Evolutionary conservation across 2,888 invertebrate genomes (phyloP).

Genomic region (Autographa pulchrina): DNA sequence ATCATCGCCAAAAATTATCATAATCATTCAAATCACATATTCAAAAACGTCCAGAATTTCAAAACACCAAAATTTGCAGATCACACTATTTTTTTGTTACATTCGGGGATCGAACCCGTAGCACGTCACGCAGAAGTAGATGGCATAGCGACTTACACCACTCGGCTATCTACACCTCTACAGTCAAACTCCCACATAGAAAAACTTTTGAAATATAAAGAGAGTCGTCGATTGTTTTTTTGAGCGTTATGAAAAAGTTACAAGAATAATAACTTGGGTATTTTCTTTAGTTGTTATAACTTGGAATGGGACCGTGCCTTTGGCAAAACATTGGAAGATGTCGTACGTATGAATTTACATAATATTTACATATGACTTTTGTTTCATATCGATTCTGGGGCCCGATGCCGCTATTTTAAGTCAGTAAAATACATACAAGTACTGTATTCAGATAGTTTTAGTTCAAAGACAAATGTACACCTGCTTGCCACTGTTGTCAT

Average conservation of each 20-base stretch:
- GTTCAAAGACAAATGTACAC: too few relatives aligned
- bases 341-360: slow-evolving; percentile 6
- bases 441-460: too few relatives aligned
- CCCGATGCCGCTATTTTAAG: too few relatives aligned
- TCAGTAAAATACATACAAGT: too few relatives aligned
- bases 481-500: too few relatives aligned
- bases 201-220: neutral
- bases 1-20: too few relatives aligned
- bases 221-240: slow-evolving; percentile 19
- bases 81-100: neutral
- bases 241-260: slow-evolving; percentile 44
- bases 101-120: neutral
- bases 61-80: neutral
- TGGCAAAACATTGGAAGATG: slow-evolving; percentile 31
- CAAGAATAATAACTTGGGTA: slow-evolving; percentile 23
- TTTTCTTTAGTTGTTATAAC: slow-evolving; percentile 52
- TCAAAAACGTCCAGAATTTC: too few relatives aligned
- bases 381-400: slow-evolving; percentile 12
- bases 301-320: slow-evolving; percentile 38
- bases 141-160: neutral
- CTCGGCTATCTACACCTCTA: neutral
- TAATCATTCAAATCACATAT: too few relatives aligned
- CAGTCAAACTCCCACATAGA: neutral
- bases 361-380: slow-evolving; percentile 27
- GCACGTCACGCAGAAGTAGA: neutral